phyloP scores from a whole-genome alignment of 2,888 invertebrate species.

The Dastarcus helophoroides region DNA sequence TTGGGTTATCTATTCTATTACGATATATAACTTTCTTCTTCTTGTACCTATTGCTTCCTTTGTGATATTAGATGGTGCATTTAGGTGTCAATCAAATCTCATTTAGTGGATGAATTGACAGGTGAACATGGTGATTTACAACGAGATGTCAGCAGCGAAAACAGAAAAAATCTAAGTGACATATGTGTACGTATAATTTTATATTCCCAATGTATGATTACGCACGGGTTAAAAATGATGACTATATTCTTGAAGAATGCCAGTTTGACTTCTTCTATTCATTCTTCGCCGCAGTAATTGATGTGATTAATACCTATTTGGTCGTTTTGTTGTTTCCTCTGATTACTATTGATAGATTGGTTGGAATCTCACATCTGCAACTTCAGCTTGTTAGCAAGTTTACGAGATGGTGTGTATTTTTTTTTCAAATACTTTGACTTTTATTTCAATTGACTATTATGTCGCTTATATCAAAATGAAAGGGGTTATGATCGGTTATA shows the following conservation, averaged over 20 bases:
- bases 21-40: no score
- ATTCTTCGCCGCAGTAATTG: conserved; percentile 19
- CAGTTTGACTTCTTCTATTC: conserved; percentile 19
- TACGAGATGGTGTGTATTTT: conserved; percentile 1
- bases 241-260: conserved; percentile 28
- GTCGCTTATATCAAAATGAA: no score
- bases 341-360: conserved; percentile 24
- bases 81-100: conserved; percentile 37
- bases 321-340: conserved; percentile 19
- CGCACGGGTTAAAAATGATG: conserved; percentile 33
- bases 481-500: no score
- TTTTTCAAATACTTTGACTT: background rate
- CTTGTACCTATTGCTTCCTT: no score
- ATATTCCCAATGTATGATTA: conserved; percentile 32
- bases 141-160: conserved; percentile 29
- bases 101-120: conserved; percentile 36
- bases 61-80: conserved; percentile 31
- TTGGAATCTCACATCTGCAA: conserved; percentile 3
- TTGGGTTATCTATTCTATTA: no score
- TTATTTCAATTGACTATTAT: background rate
- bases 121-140: conserved; percentile 34
- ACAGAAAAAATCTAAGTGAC: conserved; percentile 34
- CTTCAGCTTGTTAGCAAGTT: background rate
- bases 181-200: conserved; percentile 33
- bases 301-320: conserved; percentile 27